Percentiles rank a stretch among this genome's conserved stretches.
Evolutionary conservation across 1,140 invertebrate genomes (phyloP).

Genomic region (Aphidius gifuensis): DNA sequence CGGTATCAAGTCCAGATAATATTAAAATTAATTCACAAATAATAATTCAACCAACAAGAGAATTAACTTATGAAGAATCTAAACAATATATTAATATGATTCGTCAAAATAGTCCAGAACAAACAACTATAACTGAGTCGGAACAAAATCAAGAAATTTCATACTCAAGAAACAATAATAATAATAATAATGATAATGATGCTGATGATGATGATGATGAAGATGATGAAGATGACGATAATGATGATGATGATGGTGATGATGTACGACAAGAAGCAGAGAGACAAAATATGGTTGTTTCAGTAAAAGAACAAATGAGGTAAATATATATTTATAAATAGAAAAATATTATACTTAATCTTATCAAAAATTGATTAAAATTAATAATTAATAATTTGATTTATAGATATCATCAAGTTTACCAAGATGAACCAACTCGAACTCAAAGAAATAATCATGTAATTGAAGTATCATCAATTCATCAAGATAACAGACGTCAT

Average conservation of each 20-base stretch:
- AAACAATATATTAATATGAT: constrained; percentile 20
- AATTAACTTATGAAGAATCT: constrained; percentile 2
- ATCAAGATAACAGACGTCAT: constrained; percentile 33
- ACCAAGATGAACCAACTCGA: constrained; percentile 20
- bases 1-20: constrained; percentile 34
- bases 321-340: background rate
- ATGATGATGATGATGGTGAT: too few relatives aligned
- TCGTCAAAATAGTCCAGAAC: constrained; percentile 12
- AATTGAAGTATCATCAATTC: constrained; percentile 32
- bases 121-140: constrained; percentile 16
- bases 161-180: too few relatives aligned
- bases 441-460: constrained; percentile 41
- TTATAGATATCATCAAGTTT: constrained; percentile 6
- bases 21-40: constrained; percentile 31
- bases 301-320: too few relatives aligned
- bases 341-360: too few relatives aligned
- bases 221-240: too few relatives aligned
- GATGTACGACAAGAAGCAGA: too few relatives aligned
- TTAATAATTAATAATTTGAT: too few relatives aligned
- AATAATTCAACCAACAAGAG: constrained; percentile 28
- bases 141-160: constrained; percentile 7
- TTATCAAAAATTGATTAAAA: too few relatives aligned
- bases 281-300: too few relatives aligned
- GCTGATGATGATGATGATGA: too few relatives aligned
- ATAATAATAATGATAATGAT: too few relatives aligned